Percentiles rank a stretch among this genome's conserved stretches.
Evolutionary conservation across 1,140 invertebrate species (phyloP).

Genomic region (Mycetomoellerius zeteki): DNA sequence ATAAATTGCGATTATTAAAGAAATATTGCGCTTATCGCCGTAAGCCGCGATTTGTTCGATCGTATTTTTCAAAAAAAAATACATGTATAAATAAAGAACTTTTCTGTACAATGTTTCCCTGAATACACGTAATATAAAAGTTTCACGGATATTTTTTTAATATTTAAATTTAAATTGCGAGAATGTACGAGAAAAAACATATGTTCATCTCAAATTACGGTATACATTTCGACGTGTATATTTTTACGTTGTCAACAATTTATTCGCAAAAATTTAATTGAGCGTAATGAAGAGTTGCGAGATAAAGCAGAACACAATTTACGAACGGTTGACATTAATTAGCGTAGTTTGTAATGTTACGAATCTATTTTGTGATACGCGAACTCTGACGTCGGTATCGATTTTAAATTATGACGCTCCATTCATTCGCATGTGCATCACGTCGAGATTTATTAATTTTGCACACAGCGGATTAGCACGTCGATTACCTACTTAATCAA

Average conservation of each 20-base stretch:
- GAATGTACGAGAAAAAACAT: neutral
- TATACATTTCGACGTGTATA: constrained; percentile 15
- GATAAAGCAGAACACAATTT: constrained; percentile 43
- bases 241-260: constrained; percentile 48
- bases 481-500: constrained; percentile 48
- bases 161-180: constrained; percentile 47
- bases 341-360: constrained; percentile 52
- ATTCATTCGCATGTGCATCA: constrained; percentile 26
- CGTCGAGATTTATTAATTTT: constrained; percentile 51
- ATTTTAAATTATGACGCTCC: constrained; percentile 46
- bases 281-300: constrained; percentile 5
- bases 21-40: constrained; percentile 47
- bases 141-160: constrained; percentile 41
- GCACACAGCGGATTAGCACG: constrained; percentile 20
- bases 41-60: neutral
- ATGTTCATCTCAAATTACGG: constrained; percentile 25
- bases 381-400: constrained; percentile 49
- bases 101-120: neutral
- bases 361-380: constrained; percentile 48
- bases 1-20: constrained; percentile 60
- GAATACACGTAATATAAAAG: neutral
- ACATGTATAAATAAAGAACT: constrained; percentile 36
- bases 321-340: constrained; percentile 56
- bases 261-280: constrained; percentile 60
- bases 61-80: constrained; percentile 1